Evolutionary conservation across 2,888 invertebrate species (phyloP).

Genomic region (Hyposoter didymator): DNA sequence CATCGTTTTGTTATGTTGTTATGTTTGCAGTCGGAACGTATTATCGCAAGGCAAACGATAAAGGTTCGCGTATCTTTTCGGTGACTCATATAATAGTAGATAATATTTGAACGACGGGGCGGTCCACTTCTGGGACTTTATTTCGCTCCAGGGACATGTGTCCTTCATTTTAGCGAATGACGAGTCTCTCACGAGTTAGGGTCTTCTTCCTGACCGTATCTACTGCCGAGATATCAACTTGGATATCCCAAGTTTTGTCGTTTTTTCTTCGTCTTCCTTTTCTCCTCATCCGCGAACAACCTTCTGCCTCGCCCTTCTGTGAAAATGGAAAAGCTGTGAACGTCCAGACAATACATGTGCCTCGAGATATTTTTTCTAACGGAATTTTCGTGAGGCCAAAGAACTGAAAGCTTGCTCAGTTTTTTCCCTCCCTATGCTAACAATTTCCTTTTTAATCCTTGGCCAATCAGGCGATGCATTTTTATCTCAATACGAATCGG

Average conservation of each 20-base stretch:
- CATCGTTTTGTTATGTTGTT: neutral
- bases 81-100: conserved; percentile 7
- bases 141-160: conserved; percentile 48
- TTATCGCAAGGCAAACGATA: neutral
- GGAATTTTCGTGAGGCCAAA: conserved; percentile 16
- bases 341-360: conserved; percentile 16
- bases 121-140: conserved; percentile 46
- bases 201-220: conserved; percentile 18
- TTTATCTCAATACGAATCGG: too few species aligned
- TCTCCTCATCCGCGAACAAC: conserved; percentile 7
- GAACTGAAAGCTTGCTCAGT: neutral
- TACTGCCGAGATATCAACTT: conserved; percentile 48
- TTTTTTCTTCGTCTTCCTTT: conserved; percentile 12
- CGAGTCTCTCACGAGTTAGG: conserved; percentile 45
- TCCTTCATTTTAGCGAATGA: conserved; percentile 61
- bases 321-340: conserved; percentile 30
- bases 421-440: neutral
- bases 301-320: neutral
- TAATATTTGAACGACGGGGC: conserved; percentile 34
- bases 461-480: neutral
- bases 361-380: conserved; percentile 26
- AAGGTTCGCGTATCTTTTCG: conserved; percentile 10
- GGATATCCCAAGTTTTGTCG: conserved; percentile 49
- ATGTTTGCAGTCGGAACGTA: conserved; percentile 8
- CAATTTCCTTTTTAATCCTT: neutral